Conservation (phyloP, 2,888 invertebrate species). For the Branchellion lobata region DNA sequence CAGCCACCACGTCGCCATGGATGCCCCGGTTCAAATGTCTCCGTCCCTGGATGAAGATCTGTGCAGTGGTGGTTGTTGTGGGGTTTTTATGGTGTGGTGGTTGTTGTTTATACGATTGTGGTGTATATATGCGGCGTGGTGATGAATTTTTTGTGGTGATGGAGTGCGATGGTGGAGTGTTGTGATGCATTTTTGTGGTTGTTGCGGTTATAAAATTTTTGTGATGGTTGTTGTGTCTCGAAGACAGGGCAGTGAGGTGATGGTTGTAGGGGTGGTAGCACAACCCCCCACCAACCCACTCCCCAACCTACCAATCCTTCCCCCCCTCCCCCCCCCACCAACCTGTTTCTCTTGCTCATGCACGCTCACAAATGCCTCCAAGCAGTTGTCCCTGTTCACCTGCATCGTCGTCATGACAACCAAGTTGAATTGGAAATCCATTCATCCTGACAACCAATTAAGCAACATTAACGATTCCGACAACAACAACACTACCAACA, state of each 20-base stretch:
- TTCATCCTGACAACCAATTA: neutral
- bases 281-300: too few species aligned
- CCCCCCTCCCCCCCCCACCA: too few species aligned
- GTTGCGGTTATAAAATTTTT: too few species aligned
- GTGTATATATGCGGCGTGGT: neutral
- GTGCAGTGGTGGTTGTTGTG: neutral
- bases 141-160: neutral
- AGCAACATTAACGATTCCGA: too few species aligned
- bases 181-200: too few species aligned
- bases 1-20: constrained; percentile 88
- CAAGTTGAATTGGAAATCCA: neutral
- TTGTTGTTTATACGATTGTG: neutral
- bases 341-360: constrained; percentile 65
- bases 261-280: too few species aligned
- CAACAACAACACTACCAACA: too few species aligned
- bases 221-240: too few species aligned
- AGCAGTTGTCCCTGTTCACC: constrained; percentile 87
- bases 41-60: constrained; percentile 59
- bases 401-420: constrained; percentile 47
- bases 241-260: too few species aligned
- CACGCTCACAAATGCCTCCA: constrained; percentile 84
- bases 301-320: too few species aligned
- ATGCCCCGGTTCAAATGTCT: constrained; percentile 80
- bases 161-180: too few species aligned
- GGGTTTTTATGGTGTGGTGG: too few species aligned